phyloP scores from a whole-genome alignment of 1,140 invertebrate genomes.

The Lucilia cuprina region DNA sequence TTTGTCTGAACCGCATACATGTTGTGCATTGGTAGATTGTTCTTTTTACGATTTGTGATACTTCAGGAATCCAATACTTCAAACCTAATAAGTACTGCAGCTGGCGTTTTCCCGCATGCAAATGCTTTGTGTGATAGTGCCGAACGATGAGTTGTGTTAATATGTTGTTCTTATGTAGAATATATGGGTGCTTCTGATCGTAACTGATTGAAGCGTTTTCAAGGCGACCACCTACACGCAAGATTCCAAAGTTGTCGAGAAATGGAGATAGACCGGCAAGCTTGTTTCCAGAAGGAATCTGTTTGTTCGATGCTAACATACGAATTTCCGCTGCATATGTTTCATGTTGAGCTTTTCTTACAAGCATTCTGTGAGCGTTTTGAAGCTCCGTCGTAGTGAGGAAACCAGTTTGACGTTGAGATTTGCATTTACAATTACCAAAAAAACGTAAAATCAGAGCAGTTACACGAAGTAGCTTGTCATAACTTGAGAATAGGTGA shows the following conservation, averaged over 20 bases:
- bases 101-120: slow-evolving; percentile 35
- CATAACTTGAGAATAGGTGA: slow-evolving; percentile 19
- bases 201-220: slow-evolving; percentile 28
- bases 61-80: slow-evolving; percentile 27
- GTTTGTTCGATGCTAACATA: neutral
- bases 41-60: neutral
- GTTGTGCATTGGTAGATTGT: slow-evolving; percentile 26
- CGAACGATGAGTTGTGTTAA: slow-evolving; percentile 25
- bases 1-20: slow-evolving; percentile 18
- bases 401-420: neutral
- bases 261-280: slow-evolving; percentile 9
- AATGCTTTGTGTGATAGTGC: slow-evolving; percentile 10
- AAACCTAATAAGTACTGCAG: slow-evolving; percentile 32
- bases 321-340: slow-evolving; percentile 9
- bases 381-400: slow-evolving; percentile 11
- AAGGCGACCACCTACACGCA: slow-evolving; percentile 31
- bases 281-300: neutral
- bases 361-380: neutral
- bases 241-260: slow-evolving; percentile 9
- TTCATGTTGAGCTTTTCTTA: slow-evolving; percentile 18
- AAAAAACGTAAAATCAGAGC: slow-evolving; percentile 12
- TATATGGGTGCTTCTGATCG: slow-evolving; percentile 25
- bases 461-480: neutral
- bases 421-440: no score
- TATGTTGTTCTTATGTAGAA: slow-evolving; percentile 10